Evolutionary conservation across 2,113 vertebrate genomes (phyloP), one percentile per base, ranked within the genome.

Genomic region (Zosterops borbonicus): DNA sequence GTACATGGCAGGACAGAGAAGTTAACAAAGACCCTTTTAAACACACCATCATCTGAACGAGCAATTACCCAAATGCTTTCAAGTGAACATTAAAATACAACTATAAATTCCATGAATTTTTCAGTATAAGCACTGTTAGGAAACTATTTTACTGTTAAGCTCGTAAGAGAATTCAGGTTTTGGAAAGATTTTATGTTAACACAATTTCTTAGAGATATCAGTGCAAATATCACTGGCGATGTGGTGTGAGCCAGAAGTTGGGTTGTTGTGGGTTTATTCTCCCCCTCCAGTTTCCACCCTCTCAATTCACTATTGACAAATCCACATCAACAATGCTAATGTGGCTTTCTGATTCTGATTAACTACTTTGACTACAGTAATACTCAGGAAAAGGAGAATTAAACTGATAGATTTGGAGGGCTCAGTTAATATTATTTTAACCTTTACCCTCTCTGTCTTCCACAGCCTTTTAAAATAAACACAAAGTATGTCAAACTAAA

Each of bases 381-480:
- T 73, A 88, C 55, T 58, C 58, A 92, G 69, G 69, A 83, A 95
- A 91, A 95, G 19, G 9, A 93, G 69, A 92, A 80, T 27, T 47
- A 90, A 93, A 79, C 70, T 77, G 85, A 95, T 91, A 95, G 94
- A 96, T 95, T 92, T 92, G 63, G 80, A 95, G 85, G 85, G 70
- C 77, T 95, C 56, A 18, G 53, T 93, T 93, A 96, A 93, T 96
- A 97, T 96, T 97, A 93, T 97, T 95, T 93, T 97, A 97, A 95
- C 93, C 93, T 95, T 83, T 88, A 89, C 55, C 75, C 92, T 94
- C 83, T 64, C 83, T 55, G 90, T 93, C 86, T 96, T 95, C 93
- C 63, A 82, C 64, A 87, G 90, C 71, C 76, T 95, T 96, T 94
- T 84, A 7, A 97, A 96, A 97, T 62, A 97, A 97, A 97, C 90